phyloP scores from a whole-genome alignment of 2,888 invertebrate species.

The Rhagonycha lutea region DNA sequence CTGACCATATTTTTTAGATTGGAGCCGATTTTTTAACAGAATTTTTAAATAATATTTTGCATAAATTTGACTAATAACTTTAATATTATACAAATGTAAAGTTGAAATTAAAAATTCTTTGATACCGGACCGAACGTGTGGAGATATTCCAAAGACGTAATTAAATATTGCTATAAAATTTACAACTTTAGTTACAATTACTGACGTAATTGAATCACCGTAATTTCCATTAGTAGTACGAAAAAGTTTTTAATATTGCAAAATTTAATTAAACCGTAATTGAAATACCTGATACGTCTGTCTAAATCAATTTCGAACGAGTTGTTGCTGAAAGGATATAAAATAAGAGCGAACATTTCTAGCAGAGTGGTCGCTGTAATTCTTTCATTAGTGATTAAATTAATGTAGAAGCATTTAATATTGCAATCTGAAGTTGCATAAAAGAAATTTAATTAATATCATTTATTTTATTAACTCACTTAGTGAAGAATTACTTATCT shows the following conservation, averaged over 20 bases:
- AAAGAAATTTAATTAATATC: background rate
- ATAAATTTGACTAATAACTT: background rate
- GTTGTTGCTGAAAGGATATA: conserved; percentile 31
- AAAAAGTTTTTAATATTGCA: conserved; percentile 12
- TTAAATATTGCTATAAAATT: background rate
- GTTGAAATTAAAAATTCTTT: background rate
- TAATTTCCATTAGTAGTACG: conserved; percentile 10
- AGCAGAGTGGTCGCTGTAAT: conserved; percentile 1
- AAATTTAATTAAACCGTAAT: conserved; percentile 34
- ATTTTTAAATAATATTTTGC: background rate
- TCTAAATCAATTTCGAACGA: conserved; percentile 31
- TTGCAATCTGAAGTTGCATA: background rate
- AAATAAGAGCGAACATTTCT: conserved; percentile 7
- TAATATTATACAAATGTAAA: background rate
- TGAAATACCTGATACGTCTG: conserved; percentile 33
- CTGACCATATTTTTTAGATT: background rate
- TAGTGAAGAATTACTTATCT: background rate
- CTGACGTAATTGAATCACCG: background rate
- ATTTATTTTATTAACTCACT: background rate
- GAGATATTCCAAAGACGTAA: background rate
- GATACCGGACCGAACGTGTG: background rate
- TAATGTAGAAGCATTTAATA: background rate
- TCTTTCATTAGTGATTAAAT: background rate
- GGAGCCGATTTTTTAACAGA: background rate
- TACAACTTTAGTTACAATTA: background rate